A percentile compares a stretch with the other conserved stretches of the same genome.
Conservation (phyloP, 1,140 invertebrate species). For the Tigriopus japonicus region DNA sequence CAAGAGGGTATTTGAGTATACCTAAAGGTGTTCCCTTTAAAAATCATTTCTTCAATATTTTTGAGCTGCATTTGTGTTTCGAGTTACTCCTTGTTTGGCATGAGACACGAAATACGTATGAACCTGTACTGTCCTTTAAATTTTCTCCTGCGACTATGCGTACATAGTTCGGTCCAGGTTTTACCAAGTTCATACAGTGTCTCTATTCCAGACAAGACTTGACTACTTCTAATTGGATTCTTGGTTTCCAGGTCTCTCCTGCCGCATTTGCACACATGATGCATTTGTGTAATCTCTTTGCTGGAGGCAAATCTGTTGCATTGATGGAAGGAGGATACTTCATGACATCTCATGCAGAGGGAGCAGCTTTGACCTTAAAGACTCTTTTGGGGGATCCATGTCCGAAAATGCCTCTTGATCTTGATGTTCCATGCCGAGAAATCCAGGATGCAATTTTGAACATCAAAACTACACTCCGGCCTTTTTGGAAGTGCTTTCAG, state of each 20-base stretch:
- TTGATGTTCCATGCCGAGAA: neutral
- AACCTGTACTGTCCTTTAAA: neutral
- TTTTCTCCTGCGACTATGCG: neutral
- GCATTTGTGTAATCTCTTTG: constrained; percentile 46
- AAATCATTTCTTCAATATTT: too few relatives aligned
- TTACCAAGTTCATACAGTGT: neutral
- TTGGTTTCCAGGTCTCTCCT: constrained; percentile 73
- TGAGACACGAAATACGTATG: neutral
- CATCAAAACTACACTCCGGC: neutral
- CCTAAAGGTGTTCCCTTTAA: too few relatives aligned
- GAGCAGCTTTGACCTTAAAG: constrained; percentile 61
- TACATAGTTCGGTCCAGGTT: neutral
- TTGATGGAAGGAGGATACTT: constrained; percentile 87
- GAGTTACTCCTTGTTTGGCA: too few relatives aligned
- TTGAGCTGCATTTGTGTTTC: too few relatives aligned
- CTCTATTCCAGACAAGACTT: neutral
- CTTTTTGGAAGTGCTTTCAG: constrained; percentile 1
- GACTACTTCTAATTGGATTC: constrained; percentile 26
- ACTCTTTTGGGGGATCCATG: constrained; percentile 63
- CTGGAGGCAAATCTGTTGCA: constrained; percentile 52
- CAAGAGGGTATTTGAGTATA: too few relatives aligned
- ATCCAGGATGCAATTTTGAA: neutral
- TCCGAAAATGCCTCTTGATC: constrained; percentile 34
- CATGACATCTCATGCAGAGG: constrained; percentile 63
- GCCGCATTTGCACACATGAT: constrained; percentile 65